Base-by-base conservation (phyloP, 1,140 invertebrate genomes). In the Drosophila micromelanica region DNA sequence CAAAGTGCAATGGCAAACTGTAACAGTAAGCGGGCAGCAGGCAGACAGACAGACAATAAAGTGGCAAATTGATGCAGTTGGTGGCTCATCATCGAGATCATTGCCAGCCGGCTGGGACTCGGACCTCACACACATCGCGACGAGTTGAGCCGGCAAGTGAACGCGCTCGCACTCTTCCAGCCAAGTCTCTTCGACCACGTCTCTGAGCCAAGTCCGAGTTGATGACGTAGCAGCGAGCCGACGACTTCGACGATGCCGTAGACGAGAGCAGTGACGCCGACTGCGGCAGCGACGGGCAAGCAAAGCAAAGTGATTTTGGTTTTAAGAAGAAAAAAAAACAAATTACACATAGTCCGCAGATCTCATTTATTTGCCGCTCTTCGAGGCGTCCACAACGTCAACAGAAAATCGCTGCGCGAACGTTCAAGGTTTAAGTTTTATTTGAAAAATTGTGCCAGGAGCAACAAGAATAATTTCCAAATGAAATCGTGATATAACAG, bases 321-420 rank as follows among this genome's bases (percentile, higher is more conserved):
- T 84, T 84, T 72, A 78, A 46, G 42, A 45, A 70, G 52, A 63
- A 69, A 75, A 80, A 84, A 91, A 91, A 84, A 80, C 85, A 81
- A 90, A 91, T 91, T 91, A 90, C 81, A 85, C 80, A 78, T 72
- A 69, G 76, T 73, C 59, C 78, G 61, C 73, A 91, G 80, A 91
- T 91, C 85, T 91, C 90, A 91, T 91, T 91, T 91, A 91, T 91
- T 90, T 84, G 90, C 86, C 75, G 85, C 85, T 78, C 77, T 73
- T 80, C 86, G 77, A 80, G 79, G 79, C 77, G 90, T 87, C 70
- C 90, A 84, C 85, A 91, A 78, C 85, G 75, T 75, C 64, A 59
- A 57, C 20, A 23, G 74, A 70, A 49, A 43, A 54, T 68, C 60
- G 73, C 77, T 54, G 76, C 73, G 63, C 40, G 32, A 27, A n/a